Percentiles rank a stretch among this genome's conserved stretches.
Evolutionary conservation across 2,888 invertebrate genomes (phyloP).

Genomic region (Scaptomyza cyrtandrae): DNA sequence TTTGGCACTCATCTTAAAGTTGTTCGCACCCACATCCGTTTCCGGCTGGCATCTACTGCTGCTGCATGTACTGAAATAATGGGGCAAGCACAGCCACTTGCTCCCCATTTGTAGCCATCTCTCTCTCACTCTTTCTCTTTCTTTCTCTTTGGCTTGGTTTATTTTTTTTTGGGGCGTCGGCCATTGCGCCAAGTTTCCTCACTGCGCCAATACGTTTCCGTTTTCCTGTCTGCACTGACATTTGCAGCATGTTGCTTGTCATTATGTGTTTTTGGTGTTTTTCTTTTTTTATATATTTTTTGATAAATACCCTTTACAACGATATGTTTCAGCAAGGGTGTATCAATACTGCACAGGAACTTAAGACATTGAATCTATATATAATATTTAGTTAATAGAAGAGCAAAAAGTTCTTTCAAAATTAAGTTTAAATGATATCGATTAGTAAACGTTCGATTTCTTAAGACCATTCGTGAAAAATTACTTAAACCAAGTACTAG

Average conservation of each 20-base stretch:
- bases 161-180: slow-evolving; percentile 23
- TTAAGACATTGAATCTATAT: too few species aligned
- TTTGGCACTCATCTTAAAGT: slow-evolving; percentile 65
- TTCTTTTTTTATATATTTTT: slow-evolving; percentile 1
- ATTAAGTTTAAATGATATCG: too few species aligned
- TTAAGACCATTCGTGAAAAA: too few species aligned
- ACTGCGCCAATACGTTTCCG: slow-evolving; percentile 79
- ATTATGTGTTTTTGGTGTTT: slow-evolving; percentile 44
- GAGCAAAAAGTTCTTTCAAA: too few species aligned
- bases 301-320: slow-evolving; percentile 6
- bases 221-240: slow-evolving; percentile 78
- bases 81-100: slow-evolving; percentile 16
- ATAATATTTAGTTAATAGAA: too few species aligned
- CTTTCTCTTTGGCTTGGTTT: slow-evolving; percentile 1
- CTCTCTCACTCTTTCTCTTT: slow-evolving; percentile 1
- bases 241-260: slow-evolving; percentile 73
- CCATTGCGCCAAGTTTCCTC: slow-evolving; percentile 67
- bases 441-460: too few species aligned
- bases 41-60: slow-evolving; percentile 43
- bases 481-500: neutral
- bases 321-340: neutral
- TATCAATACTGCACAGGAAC: neutral
- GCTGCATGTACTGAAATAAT: slow-evolving; percentile 34
- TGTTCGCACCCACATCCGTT: slow-evolving; percentile 72
- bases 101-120: slow-evolving; percentile 26